These are phyloP conservation scores for Mormyrus lacerda DNA, from an alignment of 2,113 vertebrate genomes.

Conservation along the genomic window DNA sequence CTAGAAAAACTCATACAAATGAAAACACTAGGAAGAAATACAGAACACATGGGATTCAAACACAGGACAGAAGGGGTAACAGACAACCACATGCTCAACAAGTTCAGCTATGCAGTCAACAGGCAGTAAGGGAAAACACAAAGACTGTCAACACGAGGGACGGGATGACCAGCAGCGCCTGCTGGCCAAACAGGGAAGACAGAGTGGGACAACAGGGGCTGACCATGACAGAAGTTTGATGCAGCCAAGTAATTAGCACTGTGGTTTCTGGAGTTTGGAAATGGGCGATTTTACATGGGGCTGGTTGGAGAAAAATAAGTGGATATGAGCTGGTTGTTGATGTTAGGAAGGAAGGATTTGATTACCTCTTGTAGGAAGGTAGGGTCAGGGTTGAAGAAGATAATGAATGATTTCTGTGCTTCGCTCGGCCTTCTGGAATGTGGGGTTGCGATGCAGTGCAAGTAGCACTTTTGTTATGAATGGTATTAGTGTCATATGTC, in stretches of 20 bases:
- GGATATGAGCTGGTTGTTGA: background rate
- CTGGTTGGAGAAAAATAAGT: background rate
- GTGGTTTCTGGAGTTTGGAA: background rate
- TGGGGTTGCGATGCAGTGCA: background rate
- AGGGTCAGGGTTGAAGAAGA: background rate
- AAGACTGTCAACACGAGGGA: too few species aligned
- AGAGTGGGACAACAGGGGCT: too few species aligned
- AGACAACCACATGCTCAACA: too few species aligned
- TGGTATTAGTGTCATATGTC: background rate
- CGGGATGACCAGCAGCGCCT: too few species aligned
- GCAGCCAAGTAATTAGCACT: background rate
- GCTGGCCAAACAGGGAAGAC: too few species aligned
- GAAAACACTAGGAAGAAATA: too few species aligned
- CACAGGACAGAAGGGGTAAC: too few species aligned
- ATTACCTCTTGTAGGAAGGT: background rate
- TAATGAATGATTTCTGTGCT: background rate
- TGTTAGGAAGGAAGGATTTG: background rate
- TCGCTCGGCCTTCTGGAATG: background rate
- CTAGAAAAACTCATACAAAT: too few species aligned
- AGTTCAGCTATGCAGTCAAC: too few species aligned
- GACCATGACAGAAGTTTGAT: background rate
- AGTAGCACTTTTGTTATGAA: background rate
- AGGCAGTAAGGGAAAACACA: too few species aligned
- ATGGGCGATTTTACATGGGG: background rate
- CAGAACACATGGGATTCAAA: too few species aligned